Percentiles rank a stretch among this genome's conserved stretches.
Evolutionary conservation across 1,140 invertebrate genomes (phyloP).

Genomic region (Phthorimaea operculella): DNA sequence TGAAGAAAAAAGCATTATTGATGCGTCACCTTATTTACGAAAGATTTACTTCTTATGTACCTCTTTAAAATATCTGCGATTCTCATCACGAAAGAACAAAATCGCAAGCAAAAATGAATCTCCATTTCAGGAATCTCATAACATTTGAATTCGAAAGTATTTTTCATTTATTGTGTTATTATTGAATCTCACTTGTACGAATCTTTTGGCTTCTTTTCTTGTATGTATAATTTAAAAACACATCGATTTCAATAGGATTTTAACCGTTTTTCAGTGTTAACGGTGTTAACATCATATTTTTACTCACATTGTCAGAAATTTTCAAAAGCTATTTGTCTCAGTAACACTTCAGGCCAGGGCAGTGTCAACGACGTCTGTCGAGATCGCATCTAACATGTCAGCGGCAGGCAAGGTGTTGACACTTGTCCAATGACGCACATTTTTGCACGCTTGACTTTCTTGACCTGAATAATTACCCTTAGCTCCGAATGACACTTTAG

Average conservation of each 20-base stretch:
- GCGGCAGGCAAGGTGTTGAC: neutral
- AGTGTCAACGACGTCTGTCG: neutral
- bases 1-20: constrained; percentile 40
- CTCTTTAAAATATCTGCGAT: constrained; percentile 17
- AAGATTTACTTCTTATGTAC: constrained; percentile 39
- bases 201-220: too few relatives aligned
- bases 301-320: neutral
- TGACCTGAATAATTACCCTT: neutral
- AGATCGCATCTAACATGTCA: neutral
- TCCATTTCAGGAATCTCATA: too few relatives aligned
- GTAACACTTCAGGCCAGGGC: neutral
- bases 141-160: too few relatives aligned
- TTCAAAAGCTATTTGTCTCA: neutral
- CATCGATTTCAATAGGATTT: too few relatives aligned
- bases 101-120: too few relatives aligned
- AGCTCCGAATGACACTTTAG: neutral
- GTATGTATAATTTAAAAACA: too few relatives aligned
- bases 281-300: too few relatives aligned
- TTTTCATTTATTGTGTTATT: too few relatives aligned
- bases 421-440: neutral
- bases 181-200: too few relatives aligned
- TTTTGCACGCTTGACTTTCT: neutral
- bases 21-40: constrained; percentile 45
- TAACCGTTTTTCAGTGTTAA: too few relatives aligned
- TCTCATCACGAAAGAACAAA: neutral